Percentiles rank a stretch among this genome's conserved stretches.
Conservation (phyloP, 2,888 invertebrate genomes). For the Octodonta nipae region DNA sequence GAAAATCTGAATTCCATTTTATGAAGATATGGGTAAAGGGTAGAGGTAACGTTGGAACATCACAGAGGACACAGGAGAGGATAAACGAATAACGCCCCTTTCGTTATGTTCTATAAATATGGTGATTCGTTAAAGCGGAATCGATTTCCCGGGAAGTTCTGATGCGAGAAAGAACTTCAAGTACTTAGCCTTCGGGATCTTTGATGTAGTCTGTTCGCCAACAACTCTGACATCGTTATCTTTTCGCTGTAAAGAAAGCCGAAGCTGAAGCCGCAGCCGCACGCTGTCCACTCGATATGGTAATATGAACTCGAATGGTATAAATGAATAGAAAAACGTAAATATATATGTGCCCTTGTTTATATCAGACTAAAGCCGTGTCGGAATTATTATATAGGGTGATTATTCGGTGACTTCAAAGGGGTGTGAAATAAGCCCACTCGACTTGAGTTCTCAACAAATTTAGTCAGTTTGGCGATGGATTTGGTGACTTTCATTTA, state of each 20-base stretch:
- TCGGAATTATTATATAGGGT: too few species aligned
- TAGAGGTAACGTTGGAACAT: neutral
- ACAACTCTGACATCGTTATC: constrained; percentile 23
- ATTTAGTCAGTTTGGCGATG: too few species aligned
- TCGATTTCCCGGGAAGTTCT: neutral
- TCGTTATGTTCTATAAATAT: neutral
- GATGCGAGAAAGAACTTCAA: constrained; percentile 10
- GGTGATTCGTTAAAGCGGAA: neutral
- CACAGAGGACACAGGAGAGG: neutral
- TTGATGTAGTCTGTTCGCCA: constrained; percentile 17
- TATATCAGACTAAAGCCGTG: too few species aligned
- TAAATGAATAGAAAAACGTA: neutral
- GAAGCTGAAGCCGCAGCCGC: too few species aligned
- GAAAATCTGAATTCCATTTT: constrained; percentile 25
- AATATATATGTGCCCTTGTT: too few species aligned
- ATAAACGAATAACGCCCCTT: neutral
- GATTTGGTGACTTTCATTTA: too few species aligned
- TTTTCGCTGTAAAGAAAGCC: constrained; percentile 15
- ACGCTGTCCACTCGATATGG: constrained; percentile 23
- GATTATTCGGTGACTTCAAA: too few species aligned
- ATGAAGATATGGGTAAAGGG: constrained; percentile 14
- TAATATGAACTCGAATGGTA: constrained; percentile 16
- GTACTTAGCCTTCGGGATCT: constrained; percentile 23
- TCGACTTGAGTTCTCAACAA: too few species aligned
- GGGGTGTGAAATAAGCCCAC: too few species aligned